These are phyloP conservation scores for Metopolophium dirhodum DNA, from an alignment of 1,140 invertebrate species.

Conservation along the genomic window DNA sequence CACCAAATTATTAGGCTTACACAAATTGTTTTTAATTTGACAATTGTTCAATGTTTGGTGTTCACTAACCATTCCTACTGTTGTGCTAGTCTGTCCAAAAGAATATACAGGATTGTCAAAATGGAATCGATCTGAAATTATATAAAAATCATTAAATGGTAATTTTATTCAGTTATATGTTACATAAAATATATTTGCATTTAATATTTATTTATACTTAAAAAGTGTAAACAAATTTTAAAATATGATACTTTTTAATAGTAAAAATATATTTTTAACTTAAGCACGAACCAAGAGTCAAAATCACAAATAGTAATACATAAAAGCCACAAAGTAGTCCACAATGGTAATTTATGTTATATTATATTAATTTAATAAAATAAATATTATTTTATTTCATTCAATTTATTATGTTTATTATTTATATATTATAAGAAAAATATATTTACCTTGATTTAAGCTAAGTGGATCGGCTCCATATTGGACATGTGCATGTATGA, in stretches of 20 bases:
- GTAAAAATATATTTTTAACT: not conserved
- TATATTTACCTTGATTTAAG: constrained; percentile 65
- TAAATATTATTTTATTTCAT: not conserved
- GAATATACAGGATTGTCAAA: constrained; percentile 93
- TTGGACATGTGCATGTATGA: constrained; percentile 81
- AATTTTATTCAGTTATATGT: not conserved
- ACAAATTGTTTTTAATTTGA: constrained; percentile 72
- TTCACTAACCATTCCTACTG: constrained; percentile 59
- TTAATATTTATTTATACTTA: not conserved
- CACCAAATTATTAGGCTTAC: constrained; percentile 68
- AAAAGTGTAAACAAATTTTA: not conserved
- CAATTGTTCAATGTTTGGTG: constrained; percentile 65
- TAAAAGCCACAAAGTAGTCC: no score
- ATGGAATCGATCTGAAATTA: constrained; percentile 77
- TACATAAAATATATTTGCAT: not conserved
- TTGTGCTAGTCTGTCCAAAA: constrained; percentile 67
- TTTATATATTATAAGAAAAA: not conserved
- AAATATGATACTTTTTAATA: not conserved
- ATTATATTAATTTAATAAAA: no score
- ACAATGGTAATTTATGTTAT: no score
- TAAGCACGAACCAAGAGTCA: no score
- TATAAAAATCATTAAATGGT: not conserved
- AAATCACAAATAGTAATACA: no score
- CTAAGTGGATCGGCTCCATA: constrained; percentile 80
- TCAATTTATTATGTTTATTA: not conserved